Base-by-base conservation (phyloP, 2,888 invertebrate species). In the Cynaeus angustus region DNA sequence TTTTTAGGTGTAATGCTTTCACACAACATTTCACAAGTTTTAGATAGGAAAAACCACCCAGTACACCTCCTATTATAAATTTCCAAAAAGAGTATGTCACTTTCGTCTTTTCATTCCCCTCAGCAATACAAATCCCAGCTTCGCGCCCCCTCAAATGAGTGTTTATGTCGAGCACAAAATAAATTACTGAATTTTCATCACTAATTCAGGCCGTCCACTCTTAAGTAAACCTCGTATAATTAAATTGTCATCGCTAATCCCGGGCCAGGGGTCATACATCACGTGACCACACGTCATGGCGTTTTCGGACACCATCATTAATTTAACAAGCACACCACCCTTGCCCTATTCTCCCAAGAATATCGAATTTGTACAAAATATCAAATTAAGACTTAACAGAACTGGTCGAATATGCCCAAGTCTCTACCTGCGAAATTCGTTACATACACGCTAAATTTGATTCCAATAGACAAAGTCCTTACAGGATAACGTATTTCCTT, bases 221-320 rank as follows among this genome's bases (percentile, higher is more conserved):
- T 78, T 76, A 77, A 79, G 77, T 74, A 77, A 78, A 78, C 78
- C 78, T 78, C 75, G 76, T 78, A 79, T 83, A 82, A 83, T 83
- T 83, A 83, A 83, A 83, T 82, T 82, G 83, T 83, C 83, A 83
- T 83, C 82, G 81, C 82, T 83, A 83, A 83, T 82, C 82, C 83
- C 73, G 76, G 74, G 77, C 76, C 77, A 77, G 77, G 78, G 81
- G 82, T 81, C 82, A 82, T 83, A 82, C 80, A 83, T 83, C 83
- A 83, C 82, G 80, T 82, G 82, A 83, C 83, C 83, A 80, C 82
- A 79, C 75, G 82, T 79, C 82, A 79, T 71, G 80, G 79, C 79
- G 77, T 77, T 76, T 78, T 76, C 78, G 78, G 79, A 79, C 79
- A 79, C 77, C 74, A 79, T 78, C 82, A 82, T 82, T 82, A 81